phyloP scores from a whole-genome alignment of 2,797 vertebrate species.

The Pteropus rufus region DNA sequence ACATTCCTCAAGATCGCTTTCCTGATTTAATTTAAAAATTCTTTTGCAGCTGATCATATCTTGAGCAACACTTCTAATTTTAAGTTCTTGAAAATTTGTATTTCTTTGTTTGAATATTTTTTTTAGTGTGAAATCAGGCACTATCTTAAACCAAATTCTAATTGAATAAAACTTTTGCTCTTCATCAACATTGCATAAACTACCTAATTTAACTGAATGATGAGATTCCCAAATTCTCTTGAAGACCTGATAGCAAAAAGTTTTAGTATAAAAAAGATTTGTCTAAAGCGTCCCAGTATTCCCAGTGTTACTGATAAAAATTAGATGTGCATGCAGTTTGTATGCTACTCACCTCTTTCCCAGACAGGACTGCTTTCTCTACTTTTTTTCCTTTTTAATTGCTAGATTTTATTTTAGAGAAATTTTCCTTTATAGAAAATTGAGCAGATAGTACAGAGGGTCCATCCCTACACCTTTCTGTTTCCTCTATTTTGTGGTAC shows the following conservation, averaged over 20 bases:
- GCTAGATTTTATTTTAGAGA: too few relatives aligned
- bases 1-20: background rate
- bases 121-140: background rate
- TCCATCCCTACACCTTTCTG: too few relatives aligned
- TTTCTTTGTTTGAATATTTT: background rate
- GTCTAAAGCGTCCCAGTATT: background rate
- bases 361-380: background rate
- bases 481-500: too few relatives aligned
- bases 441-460: too few relatives aligned
- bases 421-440: too few relatives aligned
- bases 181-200: background rate
- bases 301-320: background rate
- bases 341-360: background rate
- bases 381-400: too few relatives aligned
- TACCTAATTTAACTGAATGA: background rate
- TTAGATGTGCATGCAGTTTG: background rate
- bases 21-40: background rate
- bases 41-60: background rate
- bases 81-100: background rate
- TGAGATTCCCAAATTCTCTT: background rate
- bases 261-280: background rate
- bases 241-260: background rate
- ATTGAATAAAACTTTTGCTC: background rate
- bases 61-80: background rate
- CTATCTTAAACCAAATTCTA: background rate